These are phyloP conservation scores for Eufriesea mexicana DNA, from an alignment of 1,140 invertebrate species.

Conservation along the genomic window DNA sequence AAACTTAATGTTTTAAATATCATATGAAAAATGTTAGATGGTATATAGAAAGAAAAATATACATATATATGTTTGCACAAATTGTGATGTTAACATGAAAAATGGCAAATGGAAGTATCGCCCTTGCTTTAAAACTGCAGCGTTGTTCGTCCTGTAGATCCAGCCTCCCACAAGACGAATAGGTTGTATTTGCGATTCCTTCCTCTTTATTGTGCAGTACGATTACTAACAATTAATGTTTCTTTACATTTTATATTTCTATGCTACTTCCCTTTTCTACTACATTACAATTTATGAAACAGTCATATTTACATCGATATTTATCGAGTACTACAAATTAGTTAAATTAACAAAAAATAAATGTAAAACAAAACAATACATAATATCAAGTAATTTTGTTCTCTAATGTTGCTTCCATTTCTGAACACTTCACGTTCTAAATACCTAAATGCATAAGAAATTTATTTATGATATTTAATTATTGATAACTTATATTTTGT, in stretches of 20 bases:
- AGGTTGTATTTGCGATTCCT: constrained; percentile 2
- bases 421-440: no score
- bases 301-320: background rate
- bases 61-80: constrained; percentile 28
- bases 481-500: constrained; percentile 4
- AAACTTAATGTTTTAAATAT: constrained; percentile 54
- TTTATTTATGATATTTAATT: constrained; percentile 9
- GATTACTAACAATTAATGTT: constrained; percentile 24
- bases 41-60: constrained; percentile 28
- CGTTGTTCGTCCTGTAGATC: constrained; percentile 21
- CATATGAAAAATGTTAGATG: constrained; percentile 38
- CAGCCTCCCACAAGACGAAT: constrained; percentile 17
- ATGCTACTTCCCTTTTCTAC: background rate
- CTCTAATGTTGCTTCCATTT: no score
- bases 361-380: background rate
- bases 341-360: background rate
- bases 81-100: background rate
- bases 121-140: constrained; percentile 11
- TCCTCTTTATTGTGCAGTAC: constrained; percentile 42
- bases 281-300: background rate
- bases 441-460: no score
- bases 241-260: background rate
- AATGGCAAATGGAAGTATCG: background rate
- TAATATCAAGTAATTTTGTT: background rate
- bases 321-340: background rate